Evolutionary conservation across 2,113 vertebrate species (phyloP), one percentile per base, ranked within the genome.

Genomic region (Antechinus stuartii): DNA sequence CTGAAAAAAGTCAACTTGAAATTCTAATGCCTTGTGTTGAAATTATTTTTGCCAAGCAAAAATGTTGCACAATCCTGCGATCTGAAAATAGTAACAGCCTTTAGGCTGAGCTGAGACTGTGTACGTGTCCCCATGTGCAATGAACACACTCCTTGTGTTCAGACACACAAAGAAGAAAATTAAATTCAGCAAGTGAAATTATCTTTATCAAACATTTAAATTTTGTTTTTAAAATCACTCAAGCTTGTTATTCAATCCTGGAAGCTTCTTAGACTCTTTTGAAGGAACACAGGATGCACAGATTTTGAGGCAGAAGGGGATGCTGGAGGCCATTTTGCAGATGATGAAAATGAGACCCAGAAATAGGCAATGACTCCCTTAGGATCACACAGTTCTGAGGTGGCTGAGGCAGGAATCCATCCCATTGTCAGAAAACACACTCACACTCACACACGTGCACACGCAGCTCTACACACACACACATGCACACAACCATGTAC

Each of bases 1-100:
- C 68, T 84, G 68, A 84, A 84, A 84, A 84, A 84, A 84, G 19
- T 76, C 68, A 84, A 84, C 35, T 76, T 84, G 68, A 42, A 84
- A 84, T 84, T 84, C 30, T 84, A 84, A 84, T 84, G 68, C 14
- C n/a, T 84, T n/a, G 6, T 42, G 68, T 84, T 84, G 68, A 84
- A 84, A 84, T 84, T 84, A 19, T 84, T 84, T 84, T 84, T 84
- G 68, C 68, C 68, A 84, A 84, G 68, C 68, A 84, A 84, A 84
- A 84, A 84, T 42, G n/a, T 84, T 84, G 68, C 68, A 42, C 68
- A 84, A 42, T 84, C 16, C 68, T 42, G 5, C 5, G 8, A 7
- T 84, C 68, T 84, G 68, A 84, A 84, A 84, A 84, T 84, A 84
- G 68, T 84, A 84, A 84, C 68, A 84, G 68, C 68, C 68, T 84